phyloP scores from a whole-genome alignment of 2,113 vertebrate genomes.

The Myanophis thanlyinensis region DNA sequence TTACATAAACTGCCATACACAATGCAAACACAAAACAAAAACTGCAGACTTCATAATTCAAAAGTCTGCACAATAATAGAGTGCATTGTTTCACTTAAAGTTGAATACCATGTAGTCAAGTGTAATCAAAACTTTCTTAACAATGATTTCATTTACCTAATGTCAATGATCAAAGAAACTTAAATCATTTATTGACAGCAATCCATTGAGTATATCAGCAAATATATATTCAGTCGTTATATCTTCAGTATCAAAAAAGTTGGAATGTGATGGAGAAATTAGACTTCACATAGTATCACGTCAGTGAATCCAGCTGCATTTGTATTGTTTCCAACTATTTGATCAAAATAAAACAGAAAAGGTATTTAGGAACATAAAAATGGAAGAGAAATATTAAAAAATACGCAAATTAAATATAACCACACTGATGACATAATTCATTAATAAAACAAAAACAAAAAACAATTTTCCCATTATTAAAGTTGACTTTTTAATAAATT shows the following conservation, averaged over 20 bases:
- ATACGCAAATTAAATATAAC: conserved; percentile 53
- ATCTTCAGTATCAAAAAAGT: conserved; percentile 70
- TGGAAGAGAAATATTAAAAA: conserved; percentile 35
- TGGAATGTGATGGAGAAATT: conserved; percentile 58
- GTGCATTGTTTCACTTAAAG: conserved; percentile 1
- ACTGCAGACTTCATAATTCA: not conserved
- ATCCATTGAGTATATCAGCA: conserved; percentile 63
- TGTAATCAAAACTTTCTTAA: conserved; percentile 42
- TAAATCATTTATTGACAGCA: conserved; percentile 66
- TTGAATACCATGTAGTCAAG: conserved; percentile 35
- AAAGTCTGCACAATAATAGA: conserved; percentile 19
- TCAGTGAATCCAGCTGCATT: conserved; percentile 95
- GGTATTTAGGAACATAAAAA: conserved; percentile 64
- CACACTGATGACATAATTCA: conserved; percentile 51
- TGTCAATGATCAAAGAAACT: conserved; percentile 58
- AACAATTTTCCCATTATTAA: conserved; percentile 42
- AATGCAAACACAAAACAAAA: conserved; percentile 28
- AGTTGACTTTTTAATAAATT: conserved; percentile 57
- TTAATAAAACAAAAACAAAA: not conserved
- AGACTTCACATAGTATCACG: conserved; percentile 76
- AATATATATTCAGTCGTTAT: conserved; percentile 62
- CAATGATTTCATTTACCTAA: conserved; percentile 52
- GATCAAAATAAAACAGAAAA: conserved; percentile 55
- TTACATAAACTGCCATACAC: conserved; percentile 11
- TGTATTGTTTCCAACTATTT: conserved; percentile 93